Evolutionary conservation across 2,113 vertebrate species (phyloP), one percentile per base, ranked within the genome.

Genomic region (Beaufortia kweichowensis): DNA sequence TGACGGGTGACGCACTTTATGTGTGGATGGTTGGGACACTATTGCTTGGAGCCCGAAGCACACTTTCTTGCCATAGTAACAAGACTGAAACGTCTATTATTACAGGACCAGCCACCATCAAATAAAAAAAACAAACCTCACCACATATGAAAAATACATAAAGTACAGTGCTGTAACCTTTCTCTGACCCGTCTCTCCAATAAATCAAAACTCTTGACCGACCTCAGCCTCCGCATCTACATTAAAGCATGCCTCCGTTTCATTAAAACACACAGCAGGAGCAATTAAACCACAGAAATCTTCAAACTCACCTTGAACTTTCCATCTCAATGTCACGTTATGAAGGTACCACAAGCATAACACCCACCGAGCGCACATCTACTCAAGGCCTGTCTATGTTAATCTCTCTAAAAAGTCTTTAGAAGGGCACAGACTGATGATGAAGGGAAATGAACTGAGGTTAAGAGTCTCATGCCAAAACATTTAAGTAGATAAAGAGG

Each of bases 401-500:
- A 21, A 26, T 57, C 23, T 9, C 53, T 71, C 33, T 41, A 19
- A 39, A 69, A 71, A 26, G 9, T 0, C 28, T 28, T 71, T 57
- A 2, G 17, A 46, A 17, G 17, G 15, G 43, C 48, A 53, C 19
- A 7, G 26, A 39, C 53, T 41, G 31, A 71, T 28, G 68, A 71
- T 71, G 23, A 23, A 26, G 68, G 21, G 31, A 71, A 59, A 28
- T 57, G 2, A 59, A 39, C 53, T 57, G 68, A 71, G 68, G 68
- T 59, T 71, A 71, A 71, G 53, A 59, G 68, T 71, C 68, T 26
- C 68, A 11, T 39, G 68, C 31, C 21, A 59, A 26, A 56, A 33
- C 3, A 48, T 67, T 70, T 77, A 31, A 39, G 41, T 35, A 77
- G 75, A 81, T 81, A 81, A 81, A 74, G 33, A 71, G 68, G 24